Conservation (phyloP, 2,113 vertebrate species). For the Gavia stellata region DNA sequence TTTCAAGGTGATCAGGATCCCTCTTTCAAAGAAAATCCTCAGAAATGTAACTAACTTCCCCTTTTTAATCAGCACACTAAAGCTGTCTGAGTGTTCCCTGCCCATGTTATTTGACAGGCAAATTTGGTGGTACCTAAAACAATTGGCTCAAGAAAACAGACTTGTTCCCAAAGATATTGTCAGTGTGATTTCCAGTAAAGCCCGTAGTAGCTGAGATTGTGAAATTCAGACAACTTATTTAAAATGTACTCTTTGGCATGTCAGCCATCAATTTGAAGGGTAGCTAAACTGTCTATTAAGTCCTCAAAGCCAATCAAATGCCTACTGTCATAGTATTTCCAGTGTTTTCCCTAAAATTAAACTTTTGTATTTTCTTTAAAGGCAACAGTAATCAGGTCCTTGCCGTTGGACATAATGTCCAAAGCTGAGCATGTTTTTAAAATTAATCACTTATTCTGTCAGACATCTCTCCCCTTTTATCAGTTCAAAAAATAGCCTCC, state of each 20-base stretch:
- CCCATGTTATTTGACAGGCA: neutral
- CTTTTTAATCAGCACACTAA: neutral
- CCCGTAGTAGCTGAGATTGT: neutral
- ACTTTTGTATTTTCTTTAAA: constrained; percentile 15
- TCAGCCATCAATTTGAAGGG: neutral
- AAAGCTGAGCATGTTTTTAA: constrained; percentile 18
- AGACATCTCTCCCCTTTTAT: constrained; percentile 26
- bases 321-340: neutral
- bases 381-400: constrained; percentile 32
- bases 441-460: constrained; percentile 63
- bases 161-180: neutral
- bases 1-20: neutral
- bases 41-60: neutral
- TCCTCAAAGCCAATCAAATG: constrained; percentile 16
- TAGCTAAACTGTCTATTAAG: constrained; percentile 21
- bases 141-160: neutral
- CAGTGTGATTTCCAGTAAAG: neutral
- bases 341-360: constrained; percentile 34
- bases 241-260: neutral
- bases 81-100: neutral
- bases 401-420: constrained; percentile 48
- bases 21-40: neutral
- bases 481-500: constrained; percentile 42
- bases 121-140: neutral
- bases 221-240: neutral